Percentiles rank a stretch among this genome's conserved stretches.
phyloP scores from a whole-genome alignment of 2,888 invertebrate species.

The Hololepta plana region DNA sequence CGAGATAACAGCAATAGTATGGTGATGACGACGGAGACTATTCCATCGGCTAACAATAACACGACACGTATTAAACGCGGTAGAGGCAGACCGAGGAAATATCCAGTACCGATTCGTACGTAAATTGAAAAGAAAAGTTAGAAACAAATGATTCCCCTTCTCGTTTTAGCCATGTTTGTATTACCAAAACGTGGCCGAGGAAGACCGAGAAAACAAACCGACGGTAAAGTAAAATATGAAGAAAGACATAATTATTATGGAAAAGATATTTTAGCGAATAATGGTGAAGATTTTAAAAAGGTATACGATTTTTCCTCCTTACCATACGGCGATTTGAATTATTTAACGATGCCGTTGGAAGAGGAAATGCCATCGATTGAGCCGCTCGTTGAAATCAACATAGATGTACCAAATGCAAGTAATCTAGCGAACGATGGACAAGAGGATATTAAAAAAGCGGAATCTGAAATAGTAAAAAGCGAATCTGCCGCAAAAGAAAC shows the following conservation, averaged over 20 bases:
- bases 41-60: no score
- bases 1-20: no score
- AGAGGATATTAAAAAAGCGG: no score
- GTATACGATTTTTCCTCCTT: constrained; percentile 25
- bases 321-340: constrained; percentile 35
- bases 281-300: no score
- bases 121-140: constrained; percentile 4
- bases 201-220: constrained; percentile 13
- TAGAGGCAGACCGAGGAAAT: constrained; percentile 35
- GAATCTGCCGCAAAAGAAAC: no score
- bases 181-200: constrained; percentile 12
- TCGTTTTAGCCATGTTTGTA: not conserved
- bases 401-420: no score
- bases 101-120: no score
- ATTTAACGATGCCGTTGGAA: constrained; percentile 22
- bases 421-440: no score
- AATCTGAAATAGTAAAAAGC: no score
- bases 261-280: no score
- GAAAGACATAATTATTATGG: constrained; percentile 1
- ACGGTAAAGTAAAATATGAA: not conserved
- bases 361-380: constrained; percentile 10
- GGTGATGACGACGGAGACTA: no score
- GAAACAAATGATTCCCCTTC: not conserved
- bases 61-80: constrained; percentile 22
- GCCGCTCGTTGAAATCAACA: constrained; percentile 13